A percentile compares a stretch with the other conserved stretches of the same genome.
Evolutionary conservation across 2,113 vertebrate species (phyloP).

Genomic region (Myotis yumanensis): DNA sequence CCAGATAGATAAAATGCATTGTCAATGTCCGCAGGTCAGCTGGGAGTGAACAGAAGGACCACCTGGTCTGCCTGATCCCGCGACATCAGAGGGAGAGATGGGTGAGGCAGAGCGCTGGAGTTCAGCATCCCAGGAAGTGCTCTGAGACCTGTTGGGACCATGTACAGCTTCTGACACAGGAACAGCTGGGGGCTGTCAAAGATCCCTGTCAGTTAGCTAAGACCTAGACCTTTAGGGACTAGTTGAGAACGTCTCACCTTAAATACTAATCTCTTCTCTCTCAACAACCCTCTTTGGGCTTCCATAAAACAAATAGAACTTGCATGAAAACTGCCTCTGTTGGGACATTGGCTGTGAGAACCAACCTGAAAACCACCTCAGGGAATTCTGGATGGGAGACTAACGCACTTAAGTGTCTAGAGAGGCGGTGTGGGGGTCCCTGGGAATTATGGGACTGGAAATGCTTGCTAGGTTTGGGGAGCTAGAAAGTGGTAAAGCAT

Average conservation of each 20-base stretch:
- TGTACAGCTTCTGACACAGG: background rate
- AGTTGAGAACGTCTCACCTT: background rate
- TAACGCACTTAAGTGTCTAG: background rate
- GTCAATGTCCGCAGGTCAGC: too few relatives aligned
- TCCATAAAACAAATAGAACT: background rate
- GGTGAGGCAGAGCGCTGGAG: background rate
- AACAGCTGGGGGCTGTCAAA: background rate
- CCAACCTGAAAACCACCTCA: background rate
- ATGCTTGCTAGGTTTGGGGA: background rate
- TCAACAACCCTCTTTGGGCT: slow-evolving; percentile 44
- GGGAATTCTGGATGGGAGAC: background rate
- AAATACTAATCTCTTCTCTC: background rate
- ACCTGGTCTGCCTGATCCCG: background rate
- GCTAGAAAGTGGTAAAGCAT: background rate
- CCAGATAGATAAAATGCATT: background rate
- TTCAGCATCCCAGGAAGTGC: background rate
- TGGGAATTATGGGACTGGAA: background rate
- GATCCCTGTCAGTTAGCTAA: background rate
- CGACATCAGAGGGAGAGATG: background rate
- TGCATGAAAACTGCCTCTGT: slow-evolving; percentile 28
- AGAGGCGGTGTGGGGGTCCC: background rate
- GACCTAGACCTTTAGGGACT: background rate
- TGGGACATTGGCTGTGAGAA: slow-evolving; percentile 8
- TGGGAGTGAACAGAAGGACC: background rate
- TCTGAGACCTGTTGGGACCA: background rate